Base-by-base conservation (phyloP, 1,140 invertebrate genomes). In the Macrostomum lignano region DNA sequence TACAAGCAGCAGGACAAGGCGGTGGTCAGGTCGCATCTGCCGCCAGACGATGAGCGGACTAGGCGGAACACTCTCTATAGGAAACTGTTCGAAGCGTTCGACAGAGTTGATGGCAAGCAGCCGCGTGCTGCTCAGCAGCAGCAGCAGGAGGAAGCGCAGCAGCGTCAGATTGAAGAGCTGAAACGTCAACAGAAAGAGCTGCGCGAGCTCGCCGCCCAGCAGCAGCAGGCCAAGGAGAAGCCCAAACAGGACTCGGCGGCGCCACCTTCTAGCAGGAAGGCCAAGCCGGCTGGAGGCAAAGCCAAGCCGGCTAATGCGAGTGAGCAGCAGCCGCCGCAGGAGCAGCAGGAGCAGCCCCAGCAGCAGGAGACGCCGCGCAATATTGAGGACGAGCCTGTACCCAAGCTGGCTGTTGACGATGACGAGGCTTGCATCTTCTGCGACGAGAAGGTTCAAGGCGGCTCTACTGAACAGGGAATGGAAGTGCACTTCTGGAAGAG, bases 11-110 rank as follows among this genome's bases (percentile, higher is more conserved):
- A 53, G 28, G 40, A 42, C 13, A 44, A 49, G 15, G 35, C 42
- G 17, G 42, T 44, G 2, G 74, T 84, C 3, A 62, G 77, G 25
- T 77, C 77, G 39, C 74, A 78, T 45, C 58, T 88, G 21, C 79
- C 79, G 0, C 72, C 74, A 0, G 78, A 84, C 47, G 75, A 82
- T 48, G 76, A 81, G 38, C 73, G 79, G 35, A 78, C 75, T 0
- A 60, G 78, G 17, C 66, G 76, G 36, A 88, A 82, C 48, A 65
- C 84, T 7, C 65, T 82, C 15, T 86, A 81, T 48, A 59, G 78
- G 22, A 74, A 81, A 49, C 52, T 88, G n/a, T 81, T 81, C 54
- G 74, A 81, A 41, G 74, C 78, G 47, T 82, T 88, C 46, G 78
- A 86, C 56, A 69, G 70, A 41, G 69, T 84, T 37, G 78, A 88